Evolutionary conservation across 2,797 vertebrate species (phyloP).

Genomic region (Pseudochirops corinnae): DNA sequence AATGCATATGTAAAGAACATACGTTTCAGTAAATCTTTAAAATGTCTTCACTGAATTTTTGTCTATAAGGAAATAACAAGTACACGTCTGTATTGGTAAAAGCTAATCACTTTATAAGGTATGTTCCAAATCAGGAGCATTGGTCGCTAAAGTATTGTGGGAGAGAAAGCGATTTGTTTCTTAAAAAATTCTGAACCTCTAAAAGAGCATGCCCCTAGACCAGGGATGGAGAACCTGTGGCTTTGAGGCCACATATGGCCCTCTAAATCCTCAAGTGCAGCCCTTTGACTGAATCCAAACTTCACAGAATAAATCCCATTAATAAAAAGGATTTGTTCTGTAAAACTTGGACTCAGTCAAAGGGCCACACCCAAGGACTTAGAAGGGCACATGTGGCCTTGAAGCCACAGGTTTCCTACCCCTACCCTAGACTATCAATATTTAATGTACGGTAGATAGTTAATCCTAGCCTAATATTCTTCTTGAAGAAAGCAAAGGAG

Average conservation of each 20-base stretch:
- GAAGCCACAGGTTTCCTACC: too few relatives aligned
- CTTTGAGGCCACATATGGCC: too few relatives aligned
- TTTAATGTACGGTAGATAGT: not conserved
- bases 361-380: too few relatives aligned
- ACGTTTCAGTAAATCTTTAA: not conserved
- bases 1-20: not conserved
- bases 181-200: not conserved
- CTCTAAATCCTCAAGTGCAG: too few relatives aligned
- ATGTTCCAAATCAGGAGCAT: not conserved
- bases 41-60: not conserved
- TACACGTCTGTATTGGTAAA: not conserved
- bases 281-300: too few relatives aligned
- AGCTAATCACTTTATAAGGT: not conserved
- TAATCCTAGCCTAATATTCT: not conserved
- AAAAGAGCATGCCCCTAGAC: not conserved
- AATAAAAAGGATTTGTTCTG: too few relatives aligned
- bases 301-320: too few relatives aligned
- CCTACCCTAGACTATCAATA: not conserved
- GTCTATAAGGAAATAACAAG: not conserved
- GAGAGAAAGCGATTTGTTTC: not conserved
- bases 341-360: too few relatives aligned
- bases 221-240: too few relatives aligned
- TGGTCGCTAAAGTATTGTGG: not conserved
- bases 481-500: not conserved
- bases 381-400: too few relatives aligned